Conservation (phyloP, 2,888 invertebrate genomes). For the Clunio marinus region DNA sequence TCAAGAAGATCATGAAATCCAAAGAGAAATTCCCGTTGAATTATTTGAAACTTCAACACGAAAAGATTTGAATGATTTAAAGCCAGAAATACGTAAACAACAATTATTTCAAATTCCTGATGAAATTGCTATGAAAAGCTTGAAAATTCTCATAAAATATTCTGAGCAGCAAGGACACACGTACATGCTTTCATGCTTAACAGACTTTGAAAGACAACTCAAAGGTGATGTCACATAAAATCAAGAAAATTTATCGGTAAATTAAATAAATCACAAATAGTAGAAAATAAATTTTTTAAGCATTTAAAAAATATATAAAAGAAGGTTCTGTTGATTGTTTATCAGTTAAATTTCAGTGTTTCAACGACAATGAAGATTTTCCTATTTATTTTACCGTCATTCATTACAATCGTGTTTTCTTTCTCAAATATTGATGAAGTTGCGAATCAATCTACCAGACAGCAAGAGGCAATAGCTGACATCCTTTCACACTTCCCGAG, state of each 20-base stretch:
- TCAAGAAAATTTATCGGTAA: neutral
- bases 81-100: neutral
- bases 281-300: no score
- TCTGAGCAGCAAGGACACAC: constrained; percentile 5
- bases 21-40: neutral
- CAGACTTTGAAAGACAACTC: constrained; percentile 2
- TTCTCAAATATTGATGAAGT: no score
- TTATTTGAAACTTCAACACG: neutral
- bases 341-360: no score
- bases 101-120: neutral
- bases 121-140: neutral
- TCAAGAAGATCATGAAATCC: neutral
- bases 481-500: no score
- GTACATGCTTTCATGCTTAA: neutral
- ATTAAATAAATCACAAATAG: no score
- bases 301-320: no score
- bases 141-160: constrained; percentile 13
- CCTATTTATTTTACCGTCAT: no score
- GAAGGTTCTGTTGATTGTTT: no score
- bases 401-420: no score
- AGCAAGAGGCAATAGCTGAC: no score
- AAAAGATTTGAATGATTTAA: neutral
- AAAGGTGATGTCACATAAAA: neutral
- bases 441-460: no score
- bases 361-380: no score